phyloP scores from a whole-genome alignment of 2,797 vertebrate species.

The Synanceia verrucosa region DNA sequence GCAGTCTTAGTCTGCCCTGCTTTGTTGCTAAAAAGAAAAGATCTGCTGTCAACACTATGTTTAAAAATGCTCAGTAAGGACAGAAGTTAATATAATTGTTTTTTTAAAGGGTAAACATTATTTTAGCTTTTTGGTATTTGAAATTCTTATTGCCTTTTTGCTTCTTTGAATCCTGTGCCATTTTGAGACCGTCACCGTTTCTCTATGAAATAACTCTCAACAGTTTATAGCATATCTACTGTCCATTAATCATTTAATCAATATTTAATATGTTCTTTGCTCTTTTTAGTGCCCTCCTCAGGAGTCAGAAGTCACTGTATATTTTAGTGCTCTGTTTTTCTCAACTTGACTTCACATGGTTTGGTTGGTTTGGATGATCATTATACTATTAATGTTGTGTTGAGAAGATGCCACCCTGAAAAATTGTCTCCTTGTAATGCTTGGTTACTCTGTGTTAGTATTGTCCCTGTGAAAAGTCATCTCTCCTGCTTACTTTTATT shows the following conservation, averaged over 20 bases:
- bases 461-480: constrained; percentile 25
- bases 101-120: background rate
- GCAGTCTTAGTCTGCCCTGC: constrained; percentile 7
- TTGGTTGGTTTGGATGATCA: background rate
- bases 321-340: background rate
- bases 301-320: constrained; percentile 51
- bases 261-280: background rate
- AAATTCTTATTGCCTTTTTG: background rate
- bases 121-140: background rate
- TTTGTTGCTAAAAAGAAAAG: constrained; percentile 4
- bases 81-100: background rate
- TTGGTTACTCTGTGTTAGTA: background rate
- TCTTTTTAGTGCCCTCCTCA: constrained; percentile 60
- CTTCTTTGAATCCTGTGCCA: background rate
- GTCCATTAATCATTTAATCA: background rate
- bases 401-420: background rate
- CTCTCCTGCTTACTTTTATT: constrained; percentile 43
- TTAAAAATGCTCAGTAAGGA: background rate
- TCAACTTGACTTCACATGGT: background rate
- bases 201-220: background rate
- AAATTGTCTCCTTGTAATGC: background rate
- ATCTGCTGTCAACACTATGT: background rate
- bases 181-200: background rate
- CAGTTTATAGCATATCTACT: background rate
- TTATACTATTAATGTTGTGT: background rate